Evolutionary conservation across 2,888 invertebrate species (phyloP).

Genomic region (Zygaena filipendulae): DNA sequence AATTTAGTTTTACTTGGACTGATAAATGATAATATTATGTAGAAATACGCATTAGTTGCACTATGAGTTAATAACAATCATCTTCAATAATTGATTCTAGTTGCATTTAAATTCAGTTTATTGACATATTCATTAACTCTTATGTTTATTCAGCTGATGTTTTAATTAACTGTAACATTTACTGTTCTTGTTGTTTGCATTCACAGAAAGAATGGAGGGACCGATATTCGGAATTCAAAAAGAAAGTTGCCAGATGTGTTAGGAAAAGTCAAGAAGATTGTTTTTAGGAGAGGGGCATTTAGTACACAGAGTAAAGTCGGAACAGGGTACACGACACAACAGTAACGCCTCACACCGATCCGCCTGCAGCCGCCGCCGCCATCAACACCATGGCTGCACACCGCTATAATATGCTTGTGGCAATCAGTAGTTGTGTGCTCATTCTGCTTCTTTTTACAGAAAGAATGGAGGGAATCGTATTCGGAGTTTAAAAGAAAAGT

Average conservation of each 20-base stretch:
- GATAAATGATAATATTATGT: too few species aligned
- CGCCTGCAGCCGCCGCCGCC: too few species aligned
- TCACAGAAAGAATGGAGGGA: slow-evolving; percentile 98
- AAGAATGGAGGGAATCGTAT: slow-evolving; percentile 98
- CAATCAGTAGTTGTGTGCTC: slow-evolving; percentile 62
- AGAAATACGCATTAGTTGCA: too few species aligned
- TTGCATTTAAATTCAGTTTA: too few species aligned
- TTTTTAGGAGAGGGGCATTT: slow-evolving; percentile 74
- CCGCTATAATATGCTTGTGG: slow-evolving; percentile 14
- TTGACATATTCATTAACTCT: too few species aligned
- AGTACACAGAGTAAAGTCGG: slow-evolving; percentile 39
- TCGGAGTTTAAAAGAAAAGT: slow-evolving; percentile 98
- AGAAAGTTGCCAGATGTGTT: slow-evolving; percentile 97
- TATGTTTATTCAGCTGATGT: too few species aligned
- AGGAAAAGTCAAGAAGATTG: slow-evolving; percentile 99
- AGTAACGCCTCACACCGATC: slow-evolving; percentile 29
- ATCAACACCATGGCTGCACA: too few species aligned
- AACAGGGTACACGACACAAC: slow-evolving; percentile 46
- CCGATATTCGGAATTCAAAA: slow-evolving; percentile 96
- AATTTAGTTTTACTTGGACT: too few species aligned
- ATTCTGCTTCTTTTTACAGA: slow-evolving; percentile 76
- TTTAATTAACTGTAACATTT: too few species aligned
- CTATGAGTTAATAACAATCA: too few species aligned
- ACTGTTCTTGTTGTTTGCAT: slow-evolving; percentile 47
- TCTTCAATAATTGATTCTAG: too few species aligned